Evolutionary conservation across 2,113 vertebrate species (phyloP), one percentile per base, ranked within the genome.

Genomic region (Grantiella picta): DNA sequence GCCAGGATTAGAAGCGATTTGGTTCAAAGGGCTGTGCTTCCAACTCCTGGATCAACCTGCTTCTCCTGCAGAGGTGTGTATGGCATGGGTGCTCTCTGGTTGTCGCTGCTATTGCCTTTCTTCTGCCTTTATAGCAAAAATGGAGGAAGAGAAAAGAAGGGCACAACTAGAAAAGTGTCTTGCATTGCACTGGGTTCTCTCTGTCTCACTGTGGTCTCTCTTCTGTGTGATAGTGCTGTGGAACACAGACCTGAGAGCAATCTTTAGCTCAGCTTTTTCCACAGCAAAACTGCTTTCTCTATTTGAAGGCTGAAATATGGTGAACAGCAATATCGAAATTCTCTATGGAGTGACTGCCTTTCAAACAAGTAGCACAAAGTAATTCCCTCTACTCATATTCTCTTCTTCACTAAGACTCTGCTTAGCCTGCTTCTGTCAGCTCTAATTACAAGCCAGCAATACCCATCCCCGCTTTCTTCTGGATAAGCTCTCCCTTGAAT

Each of bases 341-440:
- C 49, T 65, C 77, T 28, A 0, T 36, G 42, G 25, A 54, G 28
- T 22, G 31, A 45, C 47, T 65, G 56, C 47, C 54, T 82, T 57
- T 82, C 13, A 3, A 38, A 89, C 38, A 72, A 64, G 63, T 6
- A 80, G 76, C 50, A 54, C 27, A 28, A 52, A 3, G 2, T 28
- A 78, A 63, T 91, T 65, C 50, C 60, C 65, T 83, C 82, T 44
- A 13, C 60, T 70, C 57, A 29, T 28, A 49, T 65, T 66, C 45
- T 53, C 45, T 61, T 29, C 64, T 57, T 57, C 68, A 40, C 45
- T 35, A 65, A 73, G 47, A 42, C 33, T 49, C 50, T 84, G 61
- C 54, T 83, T 85, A 89, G 31, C 59, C 81, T 86, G 72, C 54
- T 83, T 86, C 94, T 91, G 81, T 77, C 90, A 93, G 59, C 35